Conservation (phyloP, 1,140 invertebrate genomes). For the Meteorus sp. region DNA sequence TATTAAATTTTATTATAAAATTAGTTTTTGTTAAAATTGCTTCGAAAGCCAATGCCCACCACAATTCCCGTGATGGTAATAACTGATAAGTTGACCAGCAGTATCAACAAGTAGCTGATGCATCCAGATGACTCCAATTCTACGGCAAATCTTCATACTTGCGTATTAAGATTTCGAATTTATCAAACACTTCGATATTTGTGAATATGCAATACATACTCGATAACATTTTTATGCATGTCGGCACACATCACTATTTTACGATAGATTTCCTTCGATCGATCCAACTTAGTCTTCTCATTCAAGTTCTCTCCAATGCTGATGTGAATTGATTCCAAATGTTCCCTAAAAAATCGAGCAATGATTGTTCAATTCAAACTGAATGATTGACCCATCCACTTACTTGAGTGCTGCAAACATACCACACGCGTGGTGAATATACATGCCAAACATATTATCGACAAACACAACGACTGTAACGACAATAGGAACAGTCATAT, state of each 20-base stretch:
- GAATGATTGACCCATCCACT: no score
- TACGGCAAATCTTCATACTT: background rate
- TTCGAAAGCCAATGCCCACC: constrained; percentile 3
- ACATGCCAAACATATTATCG: constrained; percentile 15
- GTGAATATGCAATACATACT: constrained; percentile 7
- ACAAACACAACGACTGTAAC: constrained; percentile 12
- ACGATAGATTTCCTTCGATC: no score
- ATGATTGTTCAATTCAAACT: background rate
- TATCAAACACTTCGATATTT: no score
- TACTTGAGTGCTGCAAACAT: constrained; percentile 19
- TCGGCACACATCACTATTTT: constrained; percentile 4
- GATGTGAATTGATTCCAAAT: background rate
- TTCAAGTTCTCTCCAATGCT: background rate
- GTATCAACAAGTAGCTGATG: background rate
- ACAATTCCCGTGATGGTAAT: background rate
- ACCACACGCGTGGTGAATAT: constrained; percentile 21
- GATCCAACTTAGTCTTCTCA: background rate
- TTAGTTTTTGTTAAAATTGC: no score
- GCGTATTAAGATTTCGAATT: background rate
- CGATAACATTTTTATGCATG: constrained; percentile 14
- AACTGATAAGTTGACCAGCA: background rate
- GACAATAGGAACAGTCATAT: constrained; percentile 3
- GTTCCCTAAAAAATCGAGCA: background rate
- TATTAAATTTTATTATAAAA: no score
- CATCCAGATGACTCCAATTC: background rate